Conservation (phyloP, 2,113 vertebrate species). For the Calonectris borealis region DNA sequence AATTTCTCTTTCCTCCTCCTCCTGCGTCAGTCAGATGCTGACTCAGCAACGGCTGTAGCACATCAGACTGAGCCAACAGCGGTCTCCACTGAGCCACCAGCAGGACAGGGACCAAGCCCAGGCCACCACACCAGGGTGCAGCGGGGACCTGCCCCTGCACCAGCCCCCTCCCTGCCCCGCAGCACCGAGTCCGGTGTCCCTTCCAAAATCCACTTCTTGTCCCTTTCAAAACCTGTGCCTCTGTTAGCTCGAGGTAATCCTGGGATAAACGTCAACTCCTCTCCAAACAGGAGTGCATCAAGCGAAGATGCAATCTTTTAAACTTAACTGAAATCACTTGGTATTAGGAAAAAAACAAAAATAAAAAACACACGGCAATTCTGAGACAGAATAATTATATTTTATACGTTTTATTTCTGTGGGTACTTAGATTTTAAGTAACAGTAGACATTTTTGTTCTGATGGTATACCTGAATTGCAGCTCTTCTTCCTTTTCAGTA, state of each 20-base stretch:
- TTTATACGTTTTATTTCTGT: not conserved
- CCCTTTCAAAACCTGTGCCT: not conserved
- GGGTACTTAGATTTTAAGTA: not conserved
- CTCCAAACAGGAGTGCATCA: not conserved
- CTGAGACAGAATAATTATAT: not conserved
- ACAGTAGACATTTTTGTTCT: not conserved
- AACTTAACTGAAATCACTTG: not conserved
- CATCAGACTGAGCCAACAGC: not conserved
- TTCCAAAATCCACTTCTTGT: not conserved
- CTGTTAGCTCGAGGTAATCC: not conserved
- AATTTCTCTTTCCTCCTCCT: not conserved
- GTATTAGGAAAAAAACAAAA: not conserved
- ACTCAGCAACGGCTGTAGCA: not conserved
- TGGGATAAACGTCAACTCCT: not conserved
- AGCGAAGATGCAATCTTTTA: not conserved
- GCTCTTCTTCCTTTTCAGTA: not conserved
- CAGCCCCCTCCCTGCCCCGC: not conserved
- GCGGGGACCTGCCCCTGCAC: not conserved
- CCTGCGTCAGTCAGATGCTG: not conserved
- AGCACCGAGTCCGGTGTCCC: rapidly evolving
- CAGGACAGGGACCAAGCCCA: not conserved
- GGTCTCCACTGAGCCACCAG: not conserved
- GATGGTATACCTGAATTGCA: not conserved
- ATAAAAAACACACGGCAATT: not conserved
- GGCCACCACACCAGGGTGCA: rapidly evolving